These are phyloP conservation scores for Solenopsis invicta DNA, from an alignment of 1,140 invertebrate species.

Conservation along the genomic window DNA sequence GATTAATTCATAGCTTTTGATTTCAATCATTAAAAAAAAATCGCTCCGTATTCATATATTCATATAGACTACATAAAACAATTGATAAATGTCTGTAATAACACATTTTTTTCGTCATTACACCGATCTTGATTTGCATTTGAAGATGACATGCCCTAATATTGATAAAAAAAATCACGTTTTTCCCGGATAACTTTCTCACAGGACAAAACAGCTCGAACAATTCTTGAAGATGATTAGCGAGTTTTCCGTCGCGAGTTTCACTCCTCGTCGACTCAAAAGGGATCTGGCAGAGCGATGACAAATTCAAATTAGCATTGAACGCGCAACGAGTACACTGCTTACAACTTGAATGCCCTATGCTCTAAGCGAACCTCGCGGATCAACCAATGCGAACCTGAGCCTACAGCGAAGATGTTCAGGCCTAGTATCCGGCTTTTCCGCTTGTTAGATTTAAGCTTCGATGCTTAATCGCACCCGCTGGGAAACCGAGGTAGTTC, in stretches of 20 bases:
- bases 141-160: background rate
- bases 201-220: background rate
- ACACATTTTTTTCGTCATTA: background rate
- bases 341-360: constrained; percentile 57
- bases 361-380: constrained; percentile 28
- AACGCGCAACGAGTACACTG: constrained; percentile 35
- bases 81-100: background rate
- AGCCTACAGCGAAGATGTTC: constrained; percentile 28
- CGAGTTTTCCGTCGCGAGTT: background rate
- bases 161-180: background rate
- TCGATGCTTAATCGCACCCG: constrained; percentile 69
- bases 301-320: constrained; percentile 29
- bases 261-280: constrained; percentile 36
- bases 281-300: background rate
- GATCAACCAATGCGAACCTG: background rate
- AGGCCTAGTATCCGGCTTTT: constrained; percentile 70
- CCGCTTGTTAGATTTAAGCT: constrained; percentile 77
- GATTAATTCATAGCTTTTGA: constrained; percentile 16
- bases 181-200: background rate
- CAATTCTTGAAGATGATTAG: background rate
- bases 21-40: constrained; percentile 20
- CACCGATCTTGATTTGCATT: background rate
- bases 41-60: background rate
- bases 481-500: constrained; percentile 53
- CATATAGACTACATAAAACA: background rate